Evolutionary conservation across 2,113 vertebrate genomes (phyloP).

Genomic region (Jaculus jaculus): DNA sequence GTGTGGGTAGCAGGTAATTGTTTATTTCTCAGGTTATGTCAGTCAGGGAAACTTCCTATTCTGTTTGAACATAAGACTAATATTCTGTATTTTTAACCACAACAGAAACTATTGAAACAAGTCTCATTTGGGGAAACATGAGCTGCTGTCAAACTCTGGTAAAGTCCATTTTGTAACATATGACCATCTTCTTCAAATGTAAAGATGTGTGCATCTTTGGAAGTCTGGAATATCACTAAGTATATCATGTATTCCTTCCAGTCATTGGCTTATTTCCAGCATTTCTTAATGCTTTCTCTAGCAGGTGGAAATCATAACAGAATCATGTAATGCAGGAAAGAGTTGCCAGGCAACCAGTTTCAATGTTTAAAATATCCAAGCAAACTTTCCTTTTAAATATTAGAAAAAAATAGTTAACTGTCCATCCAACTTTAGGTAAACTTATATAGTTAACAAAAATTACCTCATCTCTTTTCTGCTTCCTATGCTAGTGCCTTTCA

Average conservation of each 20-base stretch:
- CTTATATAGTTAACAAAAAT: constrained; percentile 18
- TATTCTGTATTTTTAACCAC: constrained; percentile 26
- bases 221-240: constrained; percentile 10
- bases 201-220: constrained; percentile 19
- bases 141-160: constrained; percentile 36
- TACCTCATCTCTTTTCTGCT: not conserved
- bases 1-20: not conserved
- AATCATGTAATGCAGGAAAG: constrained; percentile 56
- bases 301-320: constrained; percentile 77
- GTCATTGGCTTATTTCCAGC: constrained; percentile 18
- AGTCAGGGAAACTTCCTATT: not conserved
- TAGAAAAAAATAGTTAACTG: constrained; percentile 74
- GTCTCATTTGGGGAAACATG: constrained; percentile 16
- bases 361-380: constrained; percentile 70
- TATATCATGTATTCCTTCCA: constrained; percentile 10
- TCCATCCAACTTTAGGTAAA: constrained; percentile 37
- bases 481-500: not conserved
- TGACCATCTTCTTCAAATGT: not conserved
- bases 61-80: not conserved
- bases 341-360: constrained; percentile 83
- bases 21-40: not conserved
- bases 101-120: constrained; percentile 36
- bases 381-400: constrained; percentile 70
- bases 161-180: constrained; percentile 36
- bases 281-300: constrained; percentile 77